These are phyloP conservation scores for Aldabrachelys gigantea DNA, from an alignment of 2,113 vertebrate genomes.

Conservation along the genomic window DNA sequence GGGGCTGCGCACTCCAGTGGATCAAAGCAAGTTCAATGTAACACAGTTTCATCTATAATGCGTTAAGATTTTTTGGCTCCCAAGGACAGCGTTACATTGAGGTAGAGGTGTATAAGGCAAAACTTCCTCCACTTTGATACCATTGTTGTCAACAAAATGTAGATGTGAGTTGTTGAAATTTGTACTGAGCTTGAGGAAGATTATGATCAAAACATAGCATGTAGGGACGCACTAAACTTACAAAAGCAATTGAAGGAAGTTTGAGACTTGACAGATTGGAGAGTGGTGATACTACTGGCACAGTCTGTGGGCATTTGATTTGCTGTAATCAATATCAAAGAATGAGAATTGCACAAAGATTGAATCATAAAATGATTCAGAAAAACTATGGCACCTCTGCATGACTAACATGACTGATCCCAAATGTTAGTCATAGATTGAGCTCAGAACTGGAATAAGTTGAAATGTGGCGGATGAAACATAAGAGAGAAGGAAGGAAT, in stretches of 20 bases:
- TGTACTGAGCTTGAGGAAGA: neutral
- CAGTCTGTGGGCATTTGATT: neutral
- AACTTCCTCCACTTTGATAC: neutral
- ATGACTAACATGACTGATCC: neutral
- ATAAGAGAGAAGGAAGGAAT: neutral
- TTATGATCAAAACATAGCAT: neutral
- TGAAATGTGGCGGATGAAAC: neutral
- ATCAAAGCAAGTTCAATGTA: no score
- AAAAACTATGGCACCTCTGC: neutral
- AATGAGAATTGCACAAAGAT: fast-evolving
- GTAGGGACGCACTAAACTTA: neutral
- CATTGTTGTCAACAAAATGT: neutral
- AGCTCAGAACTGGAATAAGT: neutral
- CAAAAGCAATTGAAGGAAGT: neutral
- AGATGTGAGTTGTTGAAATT: neutral
- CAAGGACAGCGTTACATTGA: no score
- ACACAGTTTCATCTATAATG: no score
- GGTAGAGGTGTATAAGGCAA: no score
- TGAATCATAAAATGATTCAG: neutral
- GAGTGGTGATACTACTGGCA: neutral
- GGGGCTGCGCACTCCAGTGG: no score
- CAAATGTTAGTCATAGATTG: neutral
- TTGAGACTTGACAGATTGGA: neutral
- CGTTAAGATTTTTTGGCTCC: no score
- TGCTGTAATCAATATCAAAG: neutral